Evolutionary conservation across 2,113 vertebrate species (phyloP), one percentile per base, ranked within the genome.

Genomic region (Eupsittula cactorum): DNA sequence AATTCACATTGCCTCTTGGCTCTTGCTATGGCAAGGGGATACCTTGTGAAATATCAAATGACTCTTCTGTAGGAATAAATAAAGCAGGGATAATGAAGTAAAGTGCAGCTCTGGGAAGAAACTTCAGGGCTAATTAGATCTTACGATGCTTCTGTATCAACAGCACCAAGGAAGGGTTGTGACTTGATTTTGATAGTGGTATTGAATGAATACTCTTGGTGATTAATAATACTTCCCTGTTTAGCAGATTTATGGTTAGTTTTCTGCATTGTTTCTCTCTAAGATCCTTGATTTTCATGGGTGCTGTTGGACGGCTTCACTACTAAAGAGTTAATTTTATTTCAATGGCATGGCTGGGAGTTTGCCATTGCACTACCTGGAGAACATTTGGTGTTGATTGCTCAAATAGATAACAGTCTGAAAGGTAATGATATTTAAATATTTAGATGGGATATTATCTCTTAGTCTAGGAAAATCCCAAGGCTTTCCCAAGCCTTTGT

Each of bases 391-490:
- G 80, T 95, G 92, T 94, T 90, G 94, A 93, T 97, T 90, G 64
- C 86, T 70, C 76, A 52, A 52, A 21, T 3, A 94, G 89, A 90
- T 96, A 95, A 90, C 13, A 4, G 52, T 47, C 81, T 92, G 86
- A 87, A 83, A 91, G 76, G 65, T n/a, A 71, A 53, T 50, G 86
- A 60, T 85, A 84, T 88, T 94, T 93, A 96, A 93, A 96, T 92
- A 90, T 97, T 96, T 87, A 92, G 86, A 75, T 90, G 82, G 90
- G 25, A 87, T 85, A 87, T 91, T 95, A 94, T 85, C 85, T 83
- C 82, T 70, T 27, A 35, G 79, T 73, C 65, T 52, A 74, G 88
- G 87, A 94, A 96, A 92, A 92, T 82, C 87, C 90, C 78, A 88
- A 67, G 82, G 86, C 86, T 88, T 94, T 84, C 67, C 71, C 28